Percentiles rank a stretch among this genome's conserved stretches.
phyloP scores from a whole-genome alignment of 2,113 vertebrate species.

The Telmatochromis sp. region DNA sequence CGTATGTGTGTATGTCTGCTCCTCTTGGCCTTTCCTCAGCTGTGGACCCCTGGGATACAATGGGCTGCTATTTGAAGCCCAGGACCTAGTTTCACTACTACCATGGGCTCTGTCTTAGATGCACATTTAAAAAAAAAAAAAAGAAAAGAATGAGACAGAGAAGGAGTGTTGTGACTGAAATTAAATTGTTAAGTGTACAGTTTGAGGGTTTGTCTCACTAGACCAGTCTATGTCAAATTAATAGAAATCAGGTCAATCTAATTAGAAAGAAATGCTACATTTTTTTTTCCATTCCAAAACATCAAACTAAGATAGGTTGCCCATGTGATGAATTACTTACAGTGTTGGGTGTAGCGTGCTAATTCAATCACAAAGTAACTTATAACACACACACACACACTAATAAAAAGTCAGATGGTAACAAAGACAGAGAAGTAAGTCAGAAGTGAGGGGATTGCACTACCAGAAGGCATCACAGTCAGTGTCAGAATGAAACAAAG shows the following conservation, averaged over 20 bases:
- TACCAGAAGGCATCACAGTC: background rate
- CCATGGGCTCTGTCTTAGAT: conserved; percentile 59
- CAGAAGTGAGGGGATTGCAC: background rate
- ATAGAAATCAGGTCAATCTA: background rate
- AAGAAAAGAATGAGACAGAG: background rate
- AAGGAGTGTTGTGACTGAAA: background rate
- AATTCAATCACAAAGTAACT: background rate
- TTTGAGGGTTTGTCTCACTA: background rate
- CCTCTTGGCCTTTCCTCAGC: conserved; percentile 46
- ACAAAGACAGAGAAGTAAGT: background rate
- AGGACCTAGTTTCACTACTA: conserved; percentile 62
- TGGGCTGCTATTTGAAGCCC: conserved; percentile 66
- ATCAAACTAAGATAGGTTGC: background rate
- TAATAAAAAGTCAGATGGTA: background rate
- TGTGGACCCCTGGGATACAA: conserved; percentile 44
- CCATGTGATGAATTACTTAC: background rate
- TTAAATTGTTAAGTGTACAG: background rate
- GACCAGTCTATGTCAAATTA: background rate
- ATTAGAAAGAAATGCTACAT: background rate
- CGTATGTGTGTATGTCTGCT: background rate
- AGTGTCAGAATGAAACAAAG: background rate
- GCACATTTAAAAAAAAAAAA: conserved; percentile 53
- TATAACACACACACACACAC: background rate
- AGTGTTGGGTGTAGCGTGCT: background rate
- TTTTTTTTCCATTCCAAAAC: background rate